Evolutionary conservation across 1,140 invertebrate species (phyloP).

Genomic region (Tetragnatha versicolor): DNA sequence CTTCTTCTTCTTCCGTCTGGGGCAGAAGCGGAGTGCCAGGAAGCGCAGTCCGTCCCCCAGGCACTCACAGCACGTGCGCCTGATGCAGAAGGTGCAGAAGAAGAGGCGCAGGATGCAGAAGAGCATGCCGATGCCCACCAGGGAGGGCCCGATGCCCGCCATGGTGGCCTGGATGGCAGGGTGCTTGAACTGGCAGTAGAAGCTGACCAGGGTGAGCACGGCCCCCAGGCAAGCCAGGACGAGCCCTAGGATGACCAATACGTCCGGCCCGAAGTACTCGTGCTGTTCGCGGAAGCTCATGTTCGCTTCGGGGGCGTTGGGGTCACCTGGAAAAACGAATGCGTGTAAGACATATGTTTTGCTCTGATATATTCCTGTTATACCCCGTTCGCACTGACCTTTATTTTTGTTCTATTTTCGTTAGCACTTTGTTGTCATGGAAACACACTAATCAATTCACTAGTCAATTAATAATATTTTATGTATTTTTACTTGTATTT

Average conservation of each 20-base stretch:
- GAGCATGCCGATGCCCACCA: constrained; percentile 52
- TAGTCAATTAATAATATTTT: no score
- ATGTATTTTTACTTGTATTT: no score
- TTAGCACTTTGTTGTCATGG: no score
- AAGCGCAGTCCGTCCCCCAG: constrained; percentile 30
- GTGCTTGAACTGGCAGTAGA: constrained; percentile 48
- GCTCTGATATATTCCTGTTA: no score
- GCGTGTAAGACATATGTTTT: background rate
- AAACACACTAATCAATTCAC: no score
- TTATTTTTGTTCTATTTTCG: no score
- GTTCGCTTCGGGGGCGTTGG: constrained; percentile 43
- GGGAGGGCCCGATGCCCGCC: constrained; percentile 49
- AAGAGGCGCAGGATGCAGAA: constrained; percentile 46
- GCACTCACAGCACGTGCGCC: constrained; percentile 40
- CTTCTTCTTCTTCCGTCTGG: background rate
- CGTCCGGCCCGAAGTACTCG: constrained; percentile 50
- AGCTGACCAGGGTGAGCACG: constrained; percentile 37
- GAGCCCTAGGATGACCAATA: constrained; percentile 47
- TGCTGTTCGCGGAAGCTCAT: constrained; percentile 46
- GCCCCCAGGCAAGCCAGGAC: constrained; percentile 24
- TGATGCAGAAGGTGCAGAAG: constrained; percentile 48
- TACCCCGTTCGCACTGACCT: no score
- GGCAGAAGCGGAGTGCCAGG: constrained; percentile 1
- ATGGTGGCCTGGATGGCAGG: constrained; percentile 46
- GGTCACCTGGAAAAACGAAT: constrained; percentile 13